Evolutionary conservation across 2,113 vertebrate genomes (phyloP), one percentile per base, ranked within the genome.

Genomic region (Ctenodactylus gundi): DNA sequence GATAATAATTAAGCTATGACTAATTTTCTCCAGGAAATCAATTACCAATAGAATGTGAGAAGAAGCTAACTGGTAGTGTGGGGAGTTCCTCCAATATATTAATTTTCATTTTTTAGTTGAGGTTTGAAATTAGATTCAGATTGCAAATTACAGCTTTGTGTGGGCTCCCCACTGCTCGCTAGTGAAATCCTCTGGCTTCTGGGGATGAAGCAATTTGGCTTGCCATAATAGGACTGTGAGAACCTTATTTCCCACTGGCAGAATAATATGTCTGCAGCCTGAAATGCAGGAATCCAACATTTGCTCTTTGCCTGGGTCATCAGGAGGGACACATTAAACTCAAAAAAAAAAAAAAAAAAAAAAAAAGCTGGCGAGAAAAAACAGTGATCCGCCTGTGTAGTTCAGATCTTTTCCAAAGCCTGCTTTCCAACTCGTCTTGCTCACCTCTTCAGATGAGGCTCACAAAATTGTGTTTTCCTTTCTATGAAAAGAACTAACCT

Each of bases 71-170:
- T 94, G 70, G 82, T 92, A 95, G 95, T 95, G 89, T 44, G 90
- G 62, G 85, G 89, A 98, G 85, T 96, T 96, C 96, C 96, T 97
- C 97, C 94, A 82, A 93, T 95, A 96, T 96, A 98, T 98, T 98
- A 98, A 98, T 98, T 98, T 98, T 97, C 93, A 96, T 98, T 95
- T 97, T 93, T 73, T 73, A 98, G 97, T 98, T 97, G 96, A 98
- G 97, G 96, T 97, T 98, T 97, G 97, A 98, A 98, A 98, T 98
- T 98, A 98, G 97, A 98, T 98, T 98, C 97, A 97, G 97, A 98
- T 98, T 98, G 97, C 97, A 98, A 98, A 98, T 98, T 98, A 97
- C 95, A 98, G 97, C 97, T 98, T 97, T 98, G 95, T 97, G 97
- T 94, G 90, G 96, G 90, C 95, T 96, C 96, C 97, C 98, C 91